Conservation (phyloP, 1,140 invertebrate species). For the Ostrea denselamellosa region DNA sequence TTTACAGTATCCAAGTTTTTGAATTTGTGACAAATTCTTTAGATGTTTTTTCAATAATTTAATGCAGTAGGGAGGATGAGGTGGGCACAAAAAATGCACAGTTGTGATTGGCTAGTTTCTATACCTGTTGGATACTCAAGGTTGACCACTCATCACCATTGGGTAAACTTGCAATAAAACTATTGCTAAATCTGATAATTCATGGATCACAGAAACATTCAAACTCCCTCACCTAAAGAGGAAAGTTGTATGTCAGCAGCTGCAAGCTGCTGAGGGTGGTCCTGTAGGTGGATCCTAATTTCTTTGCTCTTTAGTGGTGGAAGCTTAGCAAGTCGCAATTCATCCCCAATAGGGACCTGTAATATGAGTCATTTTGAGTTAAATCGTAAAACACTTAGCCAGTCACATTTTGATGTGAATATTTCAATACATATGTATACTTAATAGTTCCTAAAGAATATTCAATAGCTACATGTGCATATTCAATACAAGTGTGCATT, state of each 20-base stretch:
- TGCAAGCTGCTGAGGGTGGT: constrained; percentile 28
- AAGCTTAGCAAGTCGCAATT: constrained; percentile 56
- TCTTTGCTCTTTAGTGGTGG: constrained; percentile 63
- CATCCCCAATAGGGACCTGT: constrained; percentile 61
- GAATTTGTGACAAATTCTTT: no score
- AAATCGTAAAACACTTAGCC: no score
- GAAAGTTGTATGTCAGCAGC: constrained; percentile 68
- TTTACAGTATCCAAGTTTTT: no score
- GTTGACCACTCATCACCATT: neutral
- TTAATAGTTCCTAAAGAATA: no score
- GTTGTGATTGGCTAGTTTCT: neutral
- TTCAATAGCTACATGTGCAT: no score
- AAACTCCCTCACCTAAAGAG: constrained; percentile 59
- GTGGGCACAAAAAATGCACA: neutral
- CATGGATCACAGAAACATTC: no score
- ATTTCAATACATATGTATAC: no score
- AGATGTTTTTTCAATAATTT: neutral
- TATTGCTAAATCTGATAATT: neutral
- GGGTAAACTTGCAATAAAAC: neutral
- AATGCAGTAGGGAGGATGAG: neutral
- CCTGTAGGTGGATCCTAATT: constrained; percentile 38
- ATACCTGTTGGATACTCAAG: neutral
- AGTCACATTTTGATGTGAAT: no score
- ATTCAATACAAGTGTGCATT: no score
- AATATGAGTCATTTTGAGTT: neutral